phyloP scores from a whole-genome alignment of 2,888 invertebrate species.

The Yponomeuta plumbellus region DNA sequence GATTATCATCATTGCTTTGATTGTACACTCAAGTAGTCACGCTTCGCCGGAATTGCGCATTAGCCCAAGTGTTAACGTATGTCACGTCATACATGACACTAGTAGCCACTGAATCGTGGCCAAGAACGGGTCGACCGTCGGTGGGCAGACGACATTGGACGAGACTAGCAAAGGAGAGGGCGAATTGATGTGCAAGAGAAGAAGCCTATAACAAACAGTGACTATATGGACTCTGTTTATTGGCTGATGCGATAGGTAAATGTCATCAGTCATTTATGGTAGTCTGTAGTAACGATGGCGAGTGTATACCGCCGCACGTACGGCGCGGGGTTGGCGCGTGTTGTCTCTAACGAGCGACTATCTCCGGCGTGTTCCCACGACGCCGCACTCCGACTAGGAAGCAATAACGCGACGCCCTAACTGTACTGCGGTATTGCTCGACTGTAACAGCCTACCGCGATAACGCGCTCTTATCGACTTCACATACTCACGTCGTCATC shows the following conservation, averaged over 20 bases:
- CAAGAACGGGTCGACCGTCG: too few species aligned
- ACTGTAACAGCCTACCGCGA: conserved; percentile 59
- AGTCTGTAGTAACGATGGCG: neutral
- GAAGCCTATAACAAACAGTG: too few species aligned
- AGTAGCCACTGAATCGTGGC: too few species aligned
- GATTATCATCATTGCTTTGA: neutral
- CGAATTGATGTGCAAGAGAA: too few species aligned
- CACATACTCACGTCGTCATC: conserved; percentile 33
- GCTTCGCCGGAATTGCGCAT: neutral
- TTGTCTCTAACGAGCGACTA: conserved; percentile 63
- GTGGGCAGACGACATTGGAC: too few species aligned
- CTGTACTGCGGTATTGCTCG: conserved; percentile 69
- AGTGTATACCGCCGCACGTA: neutral
- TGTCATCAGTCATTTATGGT: neutral
- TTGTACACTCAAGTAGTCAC: neutral
- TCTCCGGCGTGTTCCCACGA: conserved; percentile 68
- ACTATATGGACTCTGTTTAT: too few species aligned
- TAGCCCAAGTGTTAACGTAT: neutral
- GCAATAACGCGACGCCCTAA: conserved; percentile 73
- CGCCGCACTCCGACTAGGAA: conserved; percentile 54
- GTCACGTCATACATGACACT: too few species aligned
- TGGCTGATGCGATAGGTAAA: neutral
- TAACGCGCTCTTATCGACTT: conserved; percentile 54
- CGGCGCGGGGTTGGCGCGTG: conserved; percentile 38
- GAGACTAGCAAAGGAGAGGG: too few species aligned